phyloP scores from a whole-genome alignment of 2,888 invertebrate species.

The Nymphalis c-album region DNA sequence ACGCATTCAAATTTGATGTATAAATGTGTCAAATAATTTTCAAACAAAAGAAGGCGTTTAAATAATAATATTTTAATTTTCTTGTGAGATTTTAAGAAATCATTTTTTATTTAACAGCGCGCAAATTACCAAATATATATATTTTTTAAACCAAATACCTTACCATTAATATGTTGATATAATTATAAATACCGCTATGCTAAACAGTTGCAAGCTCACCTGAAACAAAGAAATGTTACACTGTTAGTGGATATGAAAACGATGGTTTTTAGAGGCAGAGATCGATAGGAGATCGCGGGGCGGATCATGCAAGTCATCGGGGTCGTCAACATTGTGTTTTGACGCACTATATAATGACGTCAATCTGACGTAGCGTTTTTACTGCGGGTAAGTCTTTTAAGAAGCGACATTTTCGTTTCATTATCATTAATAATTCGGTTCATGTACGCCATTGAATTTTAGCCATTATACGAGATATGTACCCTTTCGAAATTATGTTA shows the following conservation, averaged over 20 bases:
- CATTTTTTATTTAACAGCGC: no score
- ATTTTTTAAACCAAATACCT: neutral
- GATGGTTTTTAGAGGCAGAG: constrained; percentile 42
- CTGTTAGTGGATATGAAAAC: constrained; percentile 19
- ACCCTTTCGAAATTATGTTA: neutral
- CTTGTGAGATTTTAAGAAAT: neutral
- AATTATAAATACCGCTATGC: neutral
- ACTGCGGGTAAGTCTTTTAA: constrained; percentile 44
- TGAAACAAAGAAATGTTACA: constrained; percentile 52
- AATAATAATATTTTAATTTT: no score
- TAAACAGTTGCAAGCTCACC: constrained; percentile 48
- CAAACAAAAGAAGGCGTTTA: no score
- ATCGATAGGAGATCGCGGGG: constrained; percentile 62
- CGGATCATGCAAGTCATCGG: constrained; percentile 69
- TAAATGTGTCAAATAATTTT: neutral
- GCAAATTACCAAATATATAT: neutral
- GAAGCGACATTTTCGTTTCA: constrained; percentile 33
- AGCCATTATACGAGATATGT: neutral
- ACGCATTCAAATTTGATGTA: neutral
- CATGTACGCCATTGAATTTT: constrained; percentile 1
- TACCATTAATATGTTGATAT: neutral
- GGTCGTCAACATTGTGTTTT: constrained; percentile 72
- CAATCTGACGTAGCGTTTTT: constrained; percentile 45
- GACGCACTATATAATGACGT: constrained; percentile 63
- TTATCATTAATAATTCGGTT: constrained; percentile 25